These are phyloP conservation scores for Chondrosia reniformis DNA, from an alignment of 37 sponge, comb jelly and placozoan species.

Conservation along the genomic window DNA sequence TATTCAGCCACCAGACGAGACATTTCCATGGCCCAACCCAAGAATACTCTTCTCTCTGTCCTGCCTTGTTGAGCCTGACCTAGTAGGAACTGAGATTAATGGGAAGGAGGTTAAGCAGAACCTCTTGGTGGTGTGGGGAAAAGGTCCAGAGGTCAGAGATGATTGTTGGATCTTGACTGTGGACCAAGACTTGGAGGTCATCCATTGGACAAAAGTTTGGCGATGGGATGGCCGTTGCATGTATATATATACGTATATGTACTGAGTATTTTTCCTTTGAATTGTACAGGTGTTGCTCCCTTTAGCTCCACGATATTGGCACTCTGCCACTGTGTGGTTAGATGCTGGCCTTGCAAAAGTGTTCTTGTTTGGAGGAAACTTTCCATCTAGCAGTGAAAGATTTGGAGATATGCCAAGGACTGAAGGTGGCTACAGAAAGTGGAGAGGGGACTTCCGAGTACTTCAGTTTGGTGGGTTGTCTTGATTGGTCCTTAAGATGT, in stretches of 20 bases:
- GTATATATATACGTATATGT: background rate
- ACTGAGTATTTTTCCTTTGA: background rate
- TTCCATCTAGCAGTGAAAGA: background rate
- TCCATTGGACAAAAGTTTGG: background rate
- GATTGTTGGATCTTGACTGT: too few species aligned
- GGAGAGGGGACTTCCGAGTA: constrained; percentile 22
- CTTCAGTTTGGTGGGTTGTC: constrained; percentile 8
- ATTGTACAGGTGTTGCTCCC: background rate
- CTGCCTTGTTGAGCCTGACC: background rate
- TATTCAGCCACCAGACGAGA: background rate
- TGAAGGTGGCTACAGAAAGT: background rate
- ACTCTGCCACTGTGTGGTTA: background rate
- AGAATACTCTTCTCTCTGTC: background rate
- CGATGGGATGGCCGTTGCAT: background rate
- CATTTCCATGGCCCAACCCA: background rate
- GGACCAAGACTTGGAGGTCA: background rate
- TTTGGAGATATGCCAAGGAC: background rate
- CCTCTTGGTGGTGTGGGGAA: background rate
- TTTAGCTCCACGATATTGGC: constrained; percentile 7
- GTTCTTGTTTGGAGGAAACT: constrained; percentile 15
- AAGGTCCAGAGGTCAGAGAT: too few species aligned
- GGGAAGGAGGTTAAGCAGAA: background rate
- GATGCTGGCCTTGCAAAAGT: background rate
- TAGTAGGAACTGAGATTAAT: too few species aligned
- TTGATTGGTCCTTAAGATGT: too few species aligned